phyloP scores from a whole-genome alignment of 2,888 invertebrate genomes.

The Isotomurus palustris region DNA sequence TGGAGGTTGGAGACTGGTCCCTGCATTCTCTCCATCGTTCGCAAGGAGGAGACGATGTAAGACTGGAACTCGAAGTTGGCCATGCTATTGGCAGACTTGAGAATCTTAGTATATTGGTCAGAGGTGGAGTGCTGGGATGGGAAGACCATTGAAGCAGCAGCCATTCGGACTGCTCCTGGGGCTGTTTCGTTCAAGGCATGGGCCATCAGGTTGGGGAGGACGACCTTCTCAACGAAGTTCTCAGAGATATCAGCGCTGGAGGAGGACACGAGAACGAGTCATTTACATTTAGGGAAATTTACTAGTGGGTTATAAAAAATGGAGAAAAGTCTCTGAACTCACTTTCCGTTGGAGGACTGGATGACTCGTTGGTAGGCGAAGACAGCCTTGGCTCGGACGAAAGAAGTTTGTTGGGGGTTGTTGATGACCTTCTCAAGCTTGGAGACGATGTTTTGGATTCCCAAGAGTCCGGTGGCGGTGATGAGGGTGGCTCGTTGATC shows the following conservation, averaged over 20 bases:
- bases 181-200: neutral
- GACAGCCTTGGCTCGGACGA: conserved; percentile 7
- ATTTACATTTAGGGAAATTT: neutral
- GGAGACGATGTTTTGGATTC: neutral
- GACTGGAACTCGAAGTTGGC: neutral
- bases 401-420: neutral
- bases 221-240: neutral
- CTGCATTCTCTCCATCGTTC: conserved; percentile 1
- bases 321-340: neutral
- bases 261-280: neutral
- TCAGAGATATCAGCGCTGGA: neutral
- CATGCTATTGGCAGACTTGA: neutral
- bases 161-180: conserved; percentile 4
- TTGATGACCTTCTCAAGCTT: neutral
- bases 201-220: conserved; percentile 8
- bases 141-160: conserved; percentile 3
- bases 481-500: conserved; percentile 3
- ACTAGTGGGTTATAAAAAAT: no score
- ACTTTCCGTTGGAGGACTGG: conserved; percentile 9
- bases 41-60: conserved; percentile 2
- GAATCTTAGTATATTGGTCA: neutral
- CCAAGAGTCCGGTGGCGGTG: conserved; percentile 3
- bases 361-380: conserved; percentile 10
- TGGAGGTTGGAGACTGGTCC: conserved; percentile 1
- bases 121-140: conserved; percentile 1